Base-by-base conservation (phyloP, 1,140 invertebrate genomes). In the Ceratina australensis region DNA sequence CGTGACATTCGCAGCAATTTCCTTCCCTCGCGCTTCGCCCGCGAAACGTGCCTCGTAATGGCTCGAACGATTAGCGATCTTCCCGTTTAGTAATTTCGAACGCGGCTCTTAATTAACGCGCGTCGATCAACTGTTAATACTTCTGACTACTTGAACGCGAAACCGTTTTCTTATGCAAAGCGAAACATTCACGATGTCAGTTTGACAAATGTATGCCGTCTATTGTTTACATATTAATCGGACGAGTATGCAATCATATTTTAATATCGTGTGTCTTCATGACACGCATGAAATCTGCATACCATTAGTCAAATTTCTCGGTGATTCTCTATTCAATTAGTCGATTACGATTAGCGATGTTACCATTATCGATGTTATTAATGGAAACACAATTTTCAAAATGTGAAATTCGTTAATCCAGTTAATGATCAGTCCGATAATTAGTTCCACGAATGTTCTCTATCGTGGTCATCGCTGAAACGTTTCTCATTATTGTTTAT, bases 361-460 rank as follows among this genome's bases (percentile, higher is more conserved):
- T 33, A 15, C 18, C 33, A 59, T 33, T 26, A 22, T 10, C 16
- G 15, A 7, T 10, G 2, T 4, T 24, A 59, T 24, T 47, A 59
- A 59, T n/a, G 20, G 22, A 47, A 16, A 20, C 7, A 3, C 28
- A 47, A 71, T 71, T 71, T 47, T 64, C 65, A 28, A n/a, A 71
- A 59, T 4, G 52, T 15, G 20, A 52, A 52, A 52, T 66, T 24
- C 57, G 59, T 71, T 71, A 59, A 71, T 71, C 20, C n/a, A 7
- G 20, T 15, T 71, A 71, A 71, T 59, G 56, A 42, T 2, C 33
- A n/a, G 68, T 33, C n/a, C 16, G 20, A 59, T 71, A 71, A 71
- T 71, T 60, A 42, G 56, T 59, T 1, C 13, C 18, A 7, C 10
- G 18, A 1, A 22, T 42, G n/a, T 42, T 16, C 1, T 7, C 52